Percentiles rank a stretch among this genome's conserved stretches.
These are phyloP conservation scores for Chironomus striatipennis DNA, from an alignment of 1,140 invertebrate species.

Conservation along the genomic window DNA sequence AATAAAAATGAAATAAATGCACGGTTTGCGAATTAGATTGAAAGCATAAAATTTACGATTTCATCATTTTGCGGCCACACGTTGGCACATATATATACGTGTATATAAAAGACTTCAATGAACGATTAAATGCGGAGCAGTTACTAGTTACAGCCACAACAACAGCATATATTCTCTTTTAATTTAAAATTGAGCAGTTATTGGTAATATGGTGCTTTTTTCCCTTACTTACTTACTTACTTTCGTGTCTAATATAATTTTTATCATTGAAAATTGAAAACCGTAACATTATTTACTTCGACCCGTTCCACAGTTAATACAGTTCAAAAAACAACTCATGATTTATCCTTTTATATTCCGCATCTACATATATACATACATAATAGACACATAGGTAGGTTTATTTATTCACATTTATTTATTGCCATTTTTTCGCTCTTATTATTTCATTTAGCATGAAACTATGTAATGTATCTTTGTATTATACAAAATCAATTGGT, in stretches of 20 bases:
- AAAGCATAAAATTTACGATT: conserved; percentile 9
- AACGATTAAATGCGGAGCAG: not conserved
- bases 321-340: not conserved
- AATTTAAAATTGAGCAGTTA: not conserved
- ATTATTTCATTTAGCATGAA: no score
- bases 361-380: not conserved
- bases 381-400: not conserved
- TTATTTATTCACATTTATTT: no score
- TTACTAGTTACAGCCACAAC: not conserved
- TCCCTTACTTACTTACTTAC: no score
- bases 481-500: not conserved
- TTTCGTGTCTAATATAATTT: conserved; percentile 9
- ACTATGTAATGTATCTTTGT: no score
- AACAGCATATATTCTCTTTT: not conserved
- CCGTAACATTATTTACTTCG: conserved; percentile 12
- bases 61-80: not conserved
- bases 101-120: conserved; percentile 8
- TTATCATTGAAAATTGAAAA: conserved; percentile 10
- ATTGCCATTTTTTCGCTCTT: not conserved
- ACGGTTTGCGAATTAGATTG: conserved; percentile 5
- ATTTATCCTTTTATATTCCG: conserved; percentile 22
- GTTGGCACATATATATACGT: not conserved
- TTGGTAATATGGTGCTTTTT: not conserved
- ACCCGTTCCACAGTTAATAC: not conserved
- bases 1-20: conserved; percentile 4